Conservation (phyloP, 2,113 vertebrate genomes). For the Alouatta palliata region DNA sequence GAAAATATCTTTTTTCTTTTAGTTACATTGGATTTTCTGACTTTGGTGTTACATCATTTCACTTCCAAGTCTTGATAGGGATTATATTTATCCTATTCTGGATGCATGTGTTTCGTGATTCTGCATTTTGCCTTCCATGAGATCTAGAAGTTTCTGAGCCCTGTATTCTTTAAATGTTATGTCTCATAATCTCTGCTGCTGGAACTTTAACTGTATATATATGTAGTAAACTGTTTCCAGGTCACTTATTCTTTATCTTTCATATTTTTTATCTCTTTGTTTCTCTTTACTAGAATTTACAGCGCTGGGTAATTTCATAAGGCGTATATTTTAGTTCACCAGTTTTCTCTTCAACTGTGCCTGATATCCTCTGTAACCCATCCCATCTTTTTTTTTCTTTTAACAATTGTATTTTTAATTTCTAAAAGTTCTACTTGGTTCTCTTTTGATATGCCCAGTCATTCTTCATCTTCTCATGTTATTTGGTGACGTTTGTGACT, state of each 20-base stretch:
- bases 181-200: not conserved
- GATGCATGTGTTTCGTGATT: not conserved
- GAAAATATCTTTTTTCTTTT: conserved; percentile 34
- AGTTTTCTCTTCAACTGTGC: not conserved
- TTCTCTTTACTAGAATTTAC: not conserved
- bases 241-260: conserved; percentile 6
- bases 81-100: not conserved
- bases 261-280: not conserved
- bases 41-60: conserved; percentile 24
- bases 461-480: not conserved
- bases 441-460: not conserved
- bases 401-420: not conserved
- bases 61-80: not conserved
- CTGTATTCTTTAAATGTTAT: not conserved
- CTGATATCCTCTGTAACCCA: not conserved
- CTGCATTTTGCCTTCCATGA: conserved; percentile 38
- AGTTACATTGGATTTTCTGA: not conserved
- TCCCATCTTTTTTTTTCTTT: not conserved
- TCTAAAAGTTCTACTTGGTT: not conserved
- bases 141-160: not conserved
- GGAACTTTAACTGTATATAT: not conserved
- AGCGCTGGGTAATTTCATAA: not conserved
- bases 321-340: not conserved
- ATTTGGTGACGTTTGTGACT: not conserved
- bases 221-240: not conserved